Evolutionary conservation across 2,888 invertebrate genomes (phyloP), one percentile per base, ranked within the genome.

Genomic region (Steinernema carpocapsae): DNA sequence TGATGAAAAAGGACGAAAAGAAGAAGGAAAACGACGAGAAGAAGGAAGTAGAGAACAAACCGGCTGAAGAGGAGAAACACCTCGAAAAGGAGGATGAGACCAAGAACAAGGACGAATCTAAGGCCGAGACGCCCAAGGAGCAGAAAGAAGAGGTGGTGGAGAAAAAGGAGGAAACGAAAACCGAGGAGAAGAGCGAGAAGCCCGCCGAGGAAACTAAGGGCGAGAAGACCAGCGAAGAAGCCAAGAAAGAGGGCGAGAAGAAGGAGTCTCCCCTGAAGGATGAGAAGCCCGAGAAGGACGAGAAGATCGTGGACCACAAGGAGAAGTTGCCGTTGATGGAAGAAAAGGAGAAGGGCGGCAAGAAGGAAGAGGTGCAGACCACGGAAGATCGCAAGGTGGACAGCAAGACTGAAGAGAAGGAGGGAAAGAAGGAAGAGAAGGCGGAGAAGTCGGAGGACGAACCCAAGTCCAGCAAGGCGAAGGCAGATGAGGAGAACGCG

Each of bases 31-130:
- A 32, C n/a, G 37, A 72, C 70, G 43, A 52, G 52, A 52, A 48
- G 42, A 56, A 72, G 22, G 73, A 71, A 43, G 71, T 45, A 37
- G 74, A 70, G 19, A 48, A 32, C n/a, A 59, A 76, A 42, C 29
- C 12, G 59, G 10, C 75, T 77, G 56, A 71, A 74, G 24, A 73
- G 72, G 51, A 74, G 75, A 72, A 78, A 42, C 29, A n/a, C 70
- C 12, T 74, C 78, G 56, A 71, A 74, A 29, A 73, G 72, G 51
- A 74, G 75, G 73, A 78, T 77, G 72, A 72, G 72, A 26, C 71
- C 48, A 71, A 71, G 74, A 12, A 52, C 73, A 48, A 37, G 10
- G 37, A 37, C 10, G 37, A 37, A 10, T 37, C 37, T 10, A 37
- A 37, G 37, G 3, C 37, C 10, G 37, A 37, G 10, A 10, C 37